Evolutionary conservation across 2,113 vertebrate genomes (phyloP).

Genomic region (Hippocampus abdominalis): DNA sequence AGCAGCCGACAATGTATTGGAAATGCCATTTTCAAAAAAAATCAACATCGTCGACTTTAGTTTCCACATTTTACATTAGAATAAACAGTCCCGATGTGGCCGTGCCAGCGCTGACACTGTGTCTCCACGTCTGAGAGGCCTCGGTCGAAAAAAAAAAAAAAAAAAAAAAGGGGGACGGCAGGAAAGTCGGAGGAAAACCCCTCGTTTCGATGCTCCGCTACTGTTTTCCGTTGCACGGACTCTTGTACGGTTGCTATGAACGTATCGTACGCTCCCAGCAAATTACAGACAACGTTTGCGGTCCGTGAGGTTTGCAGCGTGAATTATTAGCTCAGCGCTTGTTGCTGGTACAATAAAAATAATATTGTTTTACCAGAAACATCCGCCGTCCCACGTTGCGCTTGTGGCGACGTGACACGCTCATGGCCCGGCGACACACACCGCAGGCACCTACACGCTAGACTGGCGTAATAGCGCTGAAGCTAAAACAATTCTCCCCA

Average conservation of each 20-base stretch:
- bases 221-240: constrained; percentile 76
- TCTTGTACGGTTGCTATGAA: constrained; percentile 77
- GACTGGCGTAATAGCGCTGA: constrained; percentile 21
- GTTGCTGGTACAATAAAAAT: constrained; percentile 72
- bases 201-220: constrained; percentile 65
- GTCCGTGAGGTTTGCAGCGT: constrained; percentile 74
- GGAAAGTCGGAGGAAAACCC: constrained; percentile 64
- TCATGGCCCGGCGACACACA: not conserved
- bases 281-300: constrained; percentile 76
- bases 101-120: constrained; percentile 32
- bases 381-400: constrained; percentile 48
- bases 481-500: constrained; percentile 59
- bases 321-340: constrained; percentile 69
- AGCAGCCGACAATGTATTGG: not conserved
- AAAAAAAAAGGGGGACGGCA: constrained; percentile 29
- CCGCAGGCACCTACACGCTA: not conserved
- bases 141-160: constrained; percentile 15
- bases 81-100: constrained; percentile 35
- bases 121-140: constrained; percentile 45
- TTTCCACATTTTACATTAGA: constrained; percentile 18
- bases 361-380: constrained; percentile 74
- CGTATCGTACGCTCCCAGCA: constrained; percentile 61
- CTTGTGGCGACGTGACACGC: constrained; percentile 45
- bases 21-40: not conserved
- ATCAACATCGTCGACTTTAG: not conserved